A percentile compares a stretch with the other conserved stretches of the same genome.
Conservation (phyloP, 2,797 vertebrate genomes). For the Rhynchonycteris naso region DNA sequence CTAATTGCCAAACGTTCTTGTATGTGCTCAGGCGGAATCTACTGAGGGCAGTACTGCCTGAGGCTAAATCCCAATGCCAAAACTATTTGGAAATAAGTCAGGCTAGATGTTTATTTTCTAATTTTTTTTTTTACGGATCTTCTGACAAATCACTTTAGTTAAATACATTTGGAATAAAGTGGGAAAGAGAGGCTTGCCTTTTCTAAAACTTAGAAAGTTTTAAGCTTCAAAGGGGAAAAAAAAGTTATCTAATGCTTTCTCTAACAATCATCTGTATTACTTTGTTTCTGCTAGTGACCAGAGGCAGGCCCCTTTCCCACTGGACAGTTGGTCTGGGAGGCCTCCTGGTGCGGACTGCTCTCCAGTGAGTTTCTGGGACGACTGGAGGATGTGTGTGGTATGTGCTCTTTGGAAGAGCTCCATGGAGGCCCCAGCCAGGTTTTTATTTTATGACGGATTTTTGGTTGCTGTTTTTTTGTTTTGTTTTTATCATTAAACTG, state of each 20-base stretch:
- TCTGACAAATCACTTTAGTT: background rate
- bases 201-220: background rate
- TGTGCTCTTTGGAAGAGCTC: background rate
- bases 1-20: background rate
- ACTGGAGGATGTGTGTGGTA: background rate
- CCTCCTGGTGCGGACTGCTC: background rate
- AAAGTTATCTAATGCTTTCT: background rate
- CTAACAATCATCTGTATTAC: background rate
- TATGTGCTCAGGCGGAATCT: background rate
- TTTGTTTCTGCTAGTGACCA: background rate
- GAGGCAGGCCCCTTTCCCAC: background rate
- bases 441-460: background rate
- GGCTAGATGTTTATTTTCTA: background rate
- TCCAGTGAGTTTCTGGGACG: background rate
- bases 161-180: constrained; percentile 26
- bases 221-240: background rate
- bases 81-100: constrained; percentile 13
- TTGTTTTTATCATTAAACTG: background rate
- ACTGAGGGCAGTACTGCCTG: background rate
- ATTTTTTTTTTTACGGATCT: background rate
- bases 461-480: background rate
- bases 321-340: background rate
- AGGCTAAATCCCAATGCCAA: background rate
- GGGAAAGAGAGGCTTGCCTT: background rate
- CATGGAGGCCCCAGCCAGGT: background rate